These are phyloP conservation scores for Perca fluviatilis DNA, from an alignment of 2,113 vertebrate genomes.

Conservation along the genomic window DNA sequence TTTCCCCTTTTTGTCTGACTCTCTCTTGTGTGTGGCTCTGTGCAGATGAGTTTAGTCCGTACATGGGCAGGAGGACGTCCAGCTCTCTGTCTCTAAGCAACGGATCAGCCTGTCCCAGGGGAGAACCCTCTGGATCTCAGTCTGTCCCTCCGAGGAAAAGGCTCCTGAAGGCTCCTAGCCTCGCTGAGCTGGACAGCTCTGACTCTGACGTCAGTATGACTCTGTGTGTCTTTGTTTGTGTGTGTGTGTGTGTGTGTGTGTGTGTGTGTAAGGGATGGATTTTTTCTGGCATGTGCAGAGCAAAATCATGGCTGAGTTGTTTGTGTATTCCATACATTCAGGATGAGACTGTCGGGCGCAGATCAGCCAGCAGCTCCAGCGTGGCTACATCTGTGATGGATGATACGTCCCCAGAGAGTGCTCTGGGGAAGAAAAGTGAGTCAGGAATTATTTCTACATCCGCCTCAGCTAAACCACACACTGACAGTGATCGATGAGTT, in stretches of 20 bases:
- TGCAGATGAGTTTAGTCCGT: conserved; percentile 89
- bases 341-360: conserved; percentile 89
- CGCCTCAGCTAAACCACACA: conserved; percentile 7
- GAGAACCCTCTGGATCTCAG: conserved; percentile 73
- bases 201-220: conserved; percentile 92
- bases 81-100: conserved; percentile 86
- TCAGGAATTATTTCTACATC: conserved; percentile 41
- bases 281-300: not conserved
- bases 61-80: conserved; percentile 86
- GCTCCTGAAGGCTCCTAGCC: conserved; percentile 93
- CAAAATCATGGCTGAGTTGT: not conserved
- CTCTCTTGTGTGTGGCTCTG: conserved; percentile 67
- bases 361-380: conserved; percentile 91
- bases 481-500: conserved; percentile 19
- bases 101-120: conserved; percentile 78
- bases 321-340: conserved; percentile 65
- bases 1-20: not conserved
- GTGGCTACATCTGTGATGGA: conserved; percentile 90
- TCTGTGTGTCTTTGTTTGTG: conserved; percentile 4
- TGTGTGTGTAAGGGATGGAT: not conserved
- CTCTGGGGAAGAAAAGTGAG: conserved; percentile 92
- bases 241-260: conserved; percentile 5
- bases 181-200: conserved; percentile 94
- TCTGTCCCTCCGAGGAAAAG: conserved; percentile 87
- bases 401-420: conserved; percentile 88